These are phyloP conservation scores for Hartigia nigra DNA, from an alignment of 2,888 invertebrate species.

Conservation along the genomic window DNA sequence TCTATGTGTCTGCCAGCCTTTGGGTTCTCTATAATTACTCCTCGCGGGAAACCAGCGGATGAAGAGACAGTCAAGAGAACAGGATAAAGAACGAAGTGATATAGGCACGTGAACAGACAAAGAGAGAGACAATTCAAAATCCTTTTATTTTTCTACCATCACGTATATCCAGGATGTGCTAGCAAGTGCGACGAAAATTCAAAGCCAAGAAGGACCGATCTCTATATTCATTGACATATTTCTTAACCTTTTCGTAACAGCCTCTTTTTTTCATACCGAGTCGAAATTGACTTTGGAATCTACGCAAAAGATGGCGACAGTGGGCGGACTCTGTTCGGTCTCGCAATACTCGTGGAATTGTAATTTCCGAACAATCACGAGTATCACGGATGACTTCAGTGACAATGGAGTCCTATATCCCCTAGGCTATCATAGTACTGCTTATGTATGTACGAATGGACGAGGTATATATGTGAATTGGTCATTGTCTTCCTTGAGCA, in stretches of 20 bases:
- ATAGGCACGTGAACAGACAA: background rate
- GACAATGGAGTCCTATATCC: background rate
- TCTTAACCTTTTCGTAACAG: background rate
- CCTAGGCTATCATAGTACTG: background rate
- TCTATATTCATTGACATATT: too few relatives aligned
- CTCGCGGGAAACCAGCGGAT: background rate
- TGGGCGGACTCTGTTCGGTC: background rate
- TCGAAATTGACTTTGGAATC: background rate
- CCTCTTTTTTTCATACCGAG: background rate
- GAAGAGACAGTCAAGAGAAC: background rate
- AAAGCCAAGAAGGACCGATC: background rate
- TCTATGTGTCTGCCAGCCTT: constrained; percentile 28
- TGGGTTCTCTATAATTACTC: constrained; percentile 33
- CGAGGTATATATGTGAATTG: background rate
- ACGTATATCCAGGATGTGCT: background rate
- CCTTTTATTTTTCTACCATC: background rate
- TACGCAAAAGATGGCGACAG: background rate
- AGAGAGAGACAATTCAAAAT: background rate
- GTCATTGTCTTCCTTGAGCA: background rate
- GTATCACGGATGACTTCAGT: background rate
- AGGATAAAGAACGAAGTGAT: background rate
- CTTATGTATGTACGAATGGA: background rate
- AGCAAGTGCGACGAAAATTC: background rate
- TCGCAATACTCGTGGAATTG: background rate
- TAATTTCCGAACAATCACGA: background rate